Evolutionary conservation across 2,797 vertebrate species (phyloP), one percentile per base, ranked within the genome.

Genomic region (Sebastes oblongus): DNA sequence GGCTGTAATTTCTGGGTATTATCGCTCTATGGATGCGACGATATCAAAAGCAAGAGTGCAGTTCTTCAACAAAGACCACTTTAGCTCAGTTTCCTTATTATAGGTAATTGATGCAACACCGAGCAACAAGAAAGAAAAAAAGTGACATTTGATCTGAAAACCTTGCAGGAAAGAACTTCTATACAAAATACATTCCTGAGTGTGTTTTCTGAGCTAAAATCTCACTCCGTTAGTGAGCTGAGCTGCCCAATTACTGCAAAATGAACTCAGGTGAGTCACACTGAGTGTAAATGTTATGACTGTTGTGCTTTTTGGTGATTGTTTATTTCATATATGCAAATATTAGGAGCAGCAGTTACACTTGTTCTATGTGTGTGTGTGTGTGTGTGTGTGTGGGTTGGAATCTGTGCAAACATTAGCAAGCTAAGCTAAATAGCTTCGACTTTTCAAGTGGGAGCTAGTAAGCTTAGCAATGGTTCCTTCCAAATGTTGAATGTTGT

Each of bases 21-120:
- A 83, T 74, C 20, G 64, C 56, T 71, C 18, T 59, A 12, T 39
- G 46, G 56, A 75, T 76, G 71, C 64, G 65, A 68, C 3, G 2
- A 84, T 66, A 88, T 86, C 29, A 86, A 84, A 90, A 81, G 71
- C 55, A 84, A 27, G 66, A 77, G 39, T 59, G 64, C 74, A 64
- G 75, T 86, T 55, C 83, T 72, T 80, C 61, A 77, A 66, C 72
- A 75, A 77, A 32, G 62, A 50, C 78, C 39, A 72, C 71, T 75
- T 82, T 64, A 68, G 75, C 77, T 78, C 52, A 7, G 30, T 85
- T 84, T 82, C 77, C 77, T n/a, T 79, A 22, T 84, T 77, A 58
- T 10, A 62, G 42, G 30, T 82, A 83, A 89, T 90, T 81, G 77
- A 85, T 84, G 65, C 29, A 82, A 82, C 52, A 75, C 69, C 39